Evolutionary conservation across 2,113 vertebrate species (phyloP).

Genomic region (Channa argus): DNA sequence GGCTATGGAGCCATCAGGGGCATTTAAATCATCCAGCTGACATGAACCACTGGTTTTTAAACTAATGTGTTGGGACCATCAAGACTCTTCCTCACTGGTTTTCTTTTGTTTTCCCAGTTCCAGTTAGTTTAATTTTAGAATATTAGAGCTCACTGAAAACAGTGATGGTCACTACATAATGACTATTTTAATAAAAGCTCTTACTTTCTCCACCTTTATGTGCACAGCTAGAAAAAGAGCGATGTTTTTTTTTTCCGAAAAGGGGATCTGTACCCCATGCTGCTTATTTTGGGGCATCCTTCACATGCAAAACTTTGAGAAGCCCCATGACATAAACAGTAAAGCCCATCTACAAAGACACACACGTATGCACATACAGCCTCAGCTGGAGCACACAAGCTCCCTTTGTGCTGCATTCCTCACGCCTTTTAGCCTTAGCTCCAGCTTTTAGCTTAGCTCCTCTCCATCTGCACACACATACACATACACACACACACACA

Average conservation of each 20-base stretch:
- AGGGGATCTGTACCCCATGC: constrained; percentile 7
- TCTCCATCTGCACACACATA: constrained; percentile 63
- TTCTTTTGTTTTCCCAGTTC: background rate
- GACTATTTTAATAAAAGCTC: background rate
- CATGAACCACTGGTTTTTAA: constrained; percentile 35
- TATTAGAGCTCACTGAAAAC: constrained; percentile 9
- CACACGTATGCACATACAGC: constrained; percentile 46
- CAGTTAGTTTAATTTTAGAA: background rate
- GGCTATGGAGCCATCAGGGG: constrained; percentile 38
- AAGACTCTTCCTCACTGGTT: background rate
- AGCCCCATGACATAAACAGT: constrained; percentile 71
- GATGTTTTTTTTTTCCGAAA: constrained; percentile 11
- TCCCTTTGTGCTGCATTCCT: constrained; percentile 83
- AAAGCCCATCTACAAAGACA: constrained; percentile 54
- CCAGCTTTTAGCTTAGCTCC: constrained; percentile 75
- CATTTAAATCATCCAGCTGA: constrained; percentile 56
- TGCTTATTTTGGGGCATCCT: constrained; percentile 53
- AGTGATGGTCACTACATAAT: background rate
- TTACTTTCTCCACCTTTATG: background rate
- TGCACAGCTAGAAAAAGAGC: constrained; percentile 6
- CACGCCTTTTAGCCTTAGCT: constrained; percentile 75
- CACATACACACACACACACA: constrained; percentile 28
- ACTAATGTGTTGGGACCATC: constrained; percentile 20
- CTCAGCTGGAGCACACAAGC: constrained; percentile 81
- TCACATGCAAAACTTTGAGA: constrained; percentile 73